A percentile compares a stretch with the other conserved stretches of the same genome.
Conservation (phyloP, 2,797 vertebrate genomes). For the Pygocentrus nattereri region DNA sequence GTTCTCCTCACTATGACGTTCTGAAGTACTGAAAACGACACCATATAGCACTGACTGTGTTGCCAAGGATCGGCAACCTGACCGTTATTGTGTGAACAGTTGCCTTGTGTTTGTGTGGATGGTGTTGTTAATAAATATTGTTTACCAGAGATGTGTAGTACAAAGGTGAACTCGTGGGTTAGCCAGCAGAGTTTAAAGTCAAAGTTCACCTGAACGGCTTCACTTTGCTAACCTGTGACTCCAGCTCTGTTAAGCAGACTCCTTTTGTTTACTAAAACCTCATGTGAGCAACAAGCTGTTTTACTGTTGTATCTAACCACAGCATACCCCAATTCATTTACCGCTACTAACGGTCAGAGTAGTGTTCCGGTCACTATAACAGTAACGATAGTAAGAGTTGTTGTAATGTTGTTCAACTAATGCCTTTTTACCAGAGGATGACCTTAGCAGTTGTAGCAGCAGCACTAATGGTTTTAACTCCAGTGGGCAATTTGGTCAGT, state of each 20-base stretch:
- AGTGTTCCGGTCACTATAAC: neutral
- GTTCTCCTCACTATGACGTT: neutral
- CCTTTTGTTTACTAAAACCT: neutral
- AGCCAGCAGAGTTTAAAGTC: neutral
- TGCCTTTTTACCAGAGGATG: neutral
- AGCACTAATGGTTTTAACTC: neutral
- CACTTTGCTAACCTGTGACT: constrained; percentile 58
- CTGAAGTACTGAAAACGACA: neutral
- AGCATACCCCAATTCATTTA: neutral
- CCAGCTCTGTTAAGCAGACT: neutral
- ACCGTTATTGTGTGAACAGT: constrained; percentile 7
- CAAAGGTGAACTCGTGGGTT: neutral
- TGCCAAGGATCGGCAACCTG: constrained; percentile 13
- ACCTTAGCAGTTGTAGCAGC: neutral
- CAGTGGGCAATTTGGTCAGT: no score
- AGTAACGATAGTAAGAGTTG: neutral
- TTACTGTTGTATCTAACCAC: neutral
- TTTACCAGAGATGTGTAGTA: constrained; percentile 17
- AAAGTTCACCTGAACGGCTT: neutral
- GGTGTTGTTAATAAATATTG: constrained; percentile 33
- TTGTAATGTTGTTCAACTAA: neutral
- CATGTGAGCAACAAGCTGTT: neutral
- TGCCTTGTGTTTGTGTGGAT: constrained; percentile 28
- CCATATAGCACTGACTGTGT: neutral
- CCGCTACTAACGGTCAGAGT: neutral